Evolutionary conservation across 2,113 vertebrate species (phyloP).

Genomic region (Channa argus): DNA sequence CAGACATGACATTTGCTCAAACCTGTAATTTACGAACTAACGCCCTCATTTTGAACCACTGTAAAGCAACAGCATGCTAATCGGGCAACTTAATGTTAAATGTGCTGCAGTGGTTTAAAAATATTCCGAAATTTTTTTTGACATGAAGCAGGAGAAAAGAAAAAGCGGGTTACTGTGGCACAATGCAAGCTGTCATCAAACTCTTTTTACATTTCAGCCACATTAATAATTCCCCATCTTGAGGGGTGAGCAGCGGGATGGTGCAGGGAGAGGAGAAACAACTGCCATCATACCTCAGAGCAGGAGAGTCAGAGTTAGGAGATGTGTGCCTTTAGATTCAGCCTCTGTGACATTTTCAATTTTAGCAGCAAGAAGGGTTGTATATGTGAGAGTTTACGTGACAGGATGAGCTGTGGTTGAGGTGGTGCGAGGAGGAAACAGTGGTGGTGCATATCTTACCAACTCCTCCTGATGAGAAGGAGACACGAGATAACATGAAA

Average conservation of each 20-base stretch:
- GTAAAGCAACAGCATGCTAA: too few species aligned
- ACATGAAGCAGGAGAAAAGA: too few species aligned
- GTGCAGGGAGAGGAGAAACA: neutral
- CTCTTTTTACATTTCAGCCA: neutral
- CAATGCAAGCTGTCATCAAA: constrained; percentile 4
- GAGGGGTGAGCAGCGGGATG: constrained; percentile 11
- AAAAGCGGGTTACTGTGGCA: neutral
- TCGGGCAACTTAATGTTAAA: too few species aligned
- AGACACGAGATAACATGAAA: constrained; percentile 26
- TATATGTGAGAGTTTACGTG: constrained; percentile 1
- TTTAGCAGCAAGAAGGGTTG: neutral
- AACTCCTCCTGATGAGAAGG: constrained; percentile 72
- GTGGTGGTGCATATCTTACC: constrained; percentile 64
- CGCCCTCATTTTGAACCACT: too few species aligned
- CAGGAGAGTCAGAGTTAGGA: constrained; percentile 1
- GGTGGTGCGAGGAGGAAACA: neutral
- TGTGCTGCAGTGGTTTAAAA: too few species aligned
- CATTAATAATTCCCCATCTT: neutral
- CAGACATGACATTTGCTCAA: too few species aligned
- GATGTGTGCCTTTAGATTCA: neutral
- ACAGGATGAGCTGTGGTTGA: neutral
- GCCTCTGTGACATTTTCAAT: neutral
- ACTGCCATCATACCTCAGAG: constrained; percentile 41
- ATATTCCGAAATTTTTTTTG: too few species aligned
- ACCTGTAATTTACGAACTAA: too few species aligned